phyloP scores from a whole-genome alignment of 2,113 vertebrate genomes.

The Caretta caretta region DNA sequence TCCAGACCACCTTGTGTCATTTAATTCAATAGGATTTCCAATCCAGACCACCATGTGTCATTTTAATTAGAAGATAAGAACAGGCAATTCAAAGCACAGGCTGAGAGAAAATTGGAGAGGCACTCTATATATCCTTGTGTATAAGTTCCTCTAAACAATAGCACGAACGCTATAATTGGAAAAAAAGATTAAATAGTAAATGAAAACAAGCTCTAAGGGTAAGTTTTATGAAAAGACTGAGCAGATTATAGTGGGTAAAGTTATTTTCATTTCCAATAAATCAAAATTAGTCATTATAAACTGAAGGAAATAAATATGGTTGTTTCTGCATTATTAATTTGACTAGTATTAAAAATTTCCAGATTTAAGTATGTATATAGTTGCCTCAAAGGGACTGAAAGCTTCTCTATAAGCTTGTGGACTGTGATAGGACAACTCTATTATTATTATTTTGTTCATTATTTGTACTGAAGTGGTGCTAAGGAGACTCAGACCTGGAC shows the following conservation, averaged over 20 bases:
- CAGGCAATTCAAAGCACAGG: not conserved
- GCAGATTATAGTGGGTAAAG: not conserved
- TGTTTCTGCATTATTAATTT: not conserved
- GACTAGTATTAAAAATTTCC: not conserved
- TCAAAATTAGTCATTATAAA: not conserved
- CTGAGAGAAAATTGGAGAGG: not conserved
- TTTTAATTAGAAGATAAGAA: not conserved
- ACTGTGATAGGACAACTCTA: not conserved
- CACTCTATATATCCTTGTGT: fast-evolving
- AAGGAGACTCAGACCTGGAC: not conserved
- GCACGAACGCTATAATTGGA: not conserved
- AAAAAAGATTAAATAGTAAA: not conserved
- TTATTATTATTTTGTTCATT: not conserved
- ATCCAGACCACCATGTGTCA: not conserved
- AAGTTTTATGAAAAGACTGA: not conserved
- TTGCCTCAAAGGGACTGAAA: not conserved
- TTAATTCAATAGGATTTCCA: not conserved
- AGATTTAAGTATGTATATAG: not conserved
- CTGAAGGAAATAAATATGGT: not conserved
- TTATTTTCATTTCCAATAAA: not conserved
- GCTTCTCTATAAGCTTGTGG: not conserved
- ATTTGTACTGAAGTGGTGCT: not conserved
- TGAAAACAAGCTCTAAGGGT: not conserved
- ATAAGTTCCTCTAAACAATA: not conserved
- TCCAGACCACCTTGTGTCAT: not conserved